Evolutionary conservation across 2,888 invertebrate genomes (phyloP).

Genomic region (Eupsilia transversa): DNA sequence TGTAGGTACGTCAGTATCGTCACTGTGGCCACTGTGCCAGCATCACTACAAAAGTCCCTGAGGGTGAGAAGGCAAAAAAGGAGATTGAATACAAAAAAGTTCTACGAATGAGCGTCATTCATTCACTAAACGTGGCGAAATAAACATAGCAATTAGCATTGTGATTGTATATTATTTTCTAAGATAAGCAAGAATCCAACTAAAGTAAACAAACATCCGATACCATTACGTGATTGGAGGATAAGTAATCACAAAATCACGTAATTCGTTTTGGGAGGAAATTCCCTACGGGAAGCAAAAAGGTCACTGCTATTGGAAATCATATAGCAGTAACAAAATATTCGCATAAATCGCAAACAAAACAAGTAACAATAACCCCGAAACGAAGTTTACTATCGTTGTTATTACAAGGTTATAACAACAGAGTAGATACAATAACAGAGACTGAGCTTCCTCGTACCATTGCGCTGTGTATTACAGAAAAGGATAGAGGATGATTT

Average conservation of each 20-base stretch:
- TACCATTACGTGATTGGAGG: conserved; percentile 14
- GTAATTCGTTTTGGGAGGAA: conserved; percentile 25
- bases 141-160: not conserved
- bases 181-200: conserved; percentile 4
- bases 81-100: not conserved
- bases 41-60: too few relatives aligned
- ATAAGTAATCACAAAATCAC: conserved; percentile 35
- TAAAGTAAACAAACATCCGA: conserved; percentile 4
- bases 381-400: conserved; percentile 37
- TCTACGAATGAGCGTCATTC: not conserved
- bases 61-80: too few relatives aligned
- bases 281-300: conserved; percentile 9
- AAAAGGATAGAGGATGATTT: too few relatives aligned
- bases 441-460: not conserved
- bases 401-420: conserved; percentile 36
- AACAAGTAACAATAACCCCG: conserved; percentile 36
- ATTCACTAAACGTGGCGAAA: not conserved
- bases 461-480: not conserved
- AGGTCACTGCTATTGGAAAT: conserved; percentile 26
- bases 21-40: not conserved
- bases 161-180: not conserved
- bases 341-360: conserved; percentile 49
- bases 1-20: not conserved
- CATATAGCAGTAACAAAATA: conserved; percentile 33
- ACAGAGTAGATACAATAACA: conserved; percentile 12